Base-by-base conservation (phyloP, 2,888 invertebrate genomes). In the Drosophila birchii region DNA sequence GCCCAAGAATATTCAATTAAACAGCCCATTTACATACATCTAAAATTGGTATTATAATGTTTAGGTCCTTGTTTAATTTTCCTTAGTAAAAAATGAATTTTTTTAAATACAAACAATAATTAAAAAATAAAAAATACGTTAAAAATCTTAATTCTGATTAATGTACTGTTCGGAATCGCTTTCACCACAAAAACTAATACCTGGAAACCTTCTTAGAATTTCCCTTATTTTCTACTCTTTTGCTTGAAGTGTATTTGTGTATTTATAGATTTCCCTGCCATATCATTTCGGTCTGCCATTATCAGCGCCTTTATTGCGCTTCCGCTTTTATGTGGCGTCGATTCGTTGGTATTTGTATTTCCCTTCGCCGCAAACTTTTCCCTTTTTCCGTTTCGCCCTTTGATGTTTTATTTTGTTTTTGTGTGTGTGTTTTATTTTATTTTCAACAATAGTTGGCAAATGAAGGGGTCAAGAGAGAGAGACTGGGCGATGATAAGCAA, bases 401-500 rank as follows among this genome's bases (percentile, higher is more conserved):
- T 73, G 72, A 73, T 73, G 66, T 71, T 29, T 20, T 53, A 5
- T 53, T 53, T 36, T 36, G 6, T 16, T 34, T 9, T 5, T 7
- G 14, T 16, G 1, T 32, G n/a, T n/a, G n/a, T n/a, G n/a, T 18
- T 18, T 18, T 45, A 7, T 9, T 34, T 49, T 20, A 20, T 51
- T 34, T 20, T 16, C 63, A 51, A 51, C 51, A 63, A 66, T 53
- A 66, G 47, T 54, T 44, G 49, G 16, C 38, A 59, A 38, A 41
- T 60, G 23, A 49, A 20, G 44, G 49, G 49, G 62, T 62, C 39
- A 41, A 53, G 26, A 32, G 12, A 12, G 1, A n/a, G 47, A 18
- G 26, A 3, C 18, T 39, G 36, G 43, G 49, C 47, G 44, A 66
- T 75, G 75, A 75, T 75, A 75, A 69, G 61, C 75, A 62, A 75